Base-by-base conservation (phyloP, 2,797 vertebrate species). In the Phoxinus dragarum region DNA sequence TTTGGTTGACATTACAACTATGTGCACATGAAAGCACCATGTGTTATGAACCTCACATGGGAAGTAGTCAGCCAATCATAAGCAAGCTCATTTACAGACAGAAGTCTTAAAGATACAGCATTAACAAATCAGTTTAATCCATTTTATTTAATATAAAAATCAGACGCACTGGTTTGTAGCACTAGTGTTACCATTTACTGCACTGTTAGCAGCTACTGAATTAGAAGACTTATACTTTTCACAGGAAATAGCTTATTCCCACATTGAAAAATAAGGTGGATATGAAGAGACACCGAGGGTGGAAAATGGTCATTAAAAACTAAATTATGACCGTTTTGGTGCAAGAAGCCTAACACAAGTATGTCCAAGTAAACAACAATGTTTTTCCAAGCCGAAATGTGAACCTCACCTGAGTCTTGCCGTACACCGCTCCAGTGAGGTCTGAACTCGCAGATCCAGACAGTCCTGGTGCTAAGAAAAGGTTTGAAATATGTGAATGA, bases 381-480 rank as follows among this genome's bases (percentile, higher is more conserved):
- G 59, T 61, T 61, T 61, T 61, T 27, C 16, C 16, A 6, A 61
- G 34, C 11, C n/a, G 7, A 79, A 64, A 69, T 14, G 79, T 10
- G 21, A 69, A 54, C 44, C 91, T 94, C 85, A 99, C 98, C 97
- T 98, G 98, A 89, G 96, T 95, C 94, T 98, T 99, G 90, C 94
- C 98, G 94, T 99, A 99, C 90, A 98, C 97, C 14, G 97, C 96
- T 88, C 95, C 97, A 81, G 95, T 95, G 94, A 98, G 96, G 81
- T 99, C 98, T 86, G 98, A 97, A 88, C 91, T 95, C 84, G 95
- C 92, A 17, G 95, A 94, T 61, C 93, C 94, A 0, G 95, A 94
- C 40, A 95, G 87, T 80, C 95, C 95, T 80, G 94, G 92, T 88
- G 93, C 93, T 94, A 87, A 86, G 71, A 87, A 80, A 67, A 84